Conservation (phyloP, 2,797 vertebrate genomes). For the Dromococcyx pavoninus region DNA sequence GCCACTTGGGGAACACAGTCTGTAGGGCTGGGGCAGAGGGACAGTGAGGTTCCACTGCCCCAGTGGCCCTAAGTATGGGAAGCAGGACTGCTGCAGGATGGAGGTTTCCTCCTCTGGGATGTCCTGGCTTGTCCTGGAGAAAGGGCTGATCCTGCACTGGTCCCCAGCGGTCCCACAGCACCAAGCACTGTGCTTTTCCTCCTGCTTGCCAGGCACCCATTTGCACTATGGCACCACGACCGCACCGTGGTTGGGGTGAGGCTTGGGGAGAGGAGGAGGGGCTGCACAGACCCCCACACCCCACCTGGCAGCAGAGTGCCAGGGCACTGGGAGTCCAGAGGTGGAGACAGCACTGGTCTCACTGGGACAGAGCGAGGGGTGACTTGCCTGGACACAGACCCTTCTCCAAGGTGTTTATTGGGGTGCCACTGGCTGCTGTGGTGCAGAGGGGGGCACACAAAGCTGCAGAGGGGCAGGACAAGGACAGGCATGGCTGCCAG, state of each 20-base stretch:
- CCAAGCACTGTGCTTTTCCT: fast-evolving
- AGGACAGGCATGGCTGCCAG: fast-evolving
- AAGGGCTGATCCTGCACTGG: neutral
- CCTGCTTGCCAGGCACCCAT: neutral
- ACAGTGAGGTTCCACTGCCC: fast-evolving
- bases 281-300: fast-evolving
- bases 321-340: neutral
- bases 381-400: neutral
- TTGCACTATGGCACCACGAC: fast-evolving
- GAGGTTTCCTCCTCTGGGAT: neutral
- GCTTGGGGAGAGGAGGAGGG: no score
- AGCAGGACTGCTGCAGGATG: neutral
- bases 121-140: neutral
- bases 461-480: neutral
- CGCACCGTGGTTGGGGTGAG: neutral
- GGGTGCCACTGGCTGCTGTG: neutral
- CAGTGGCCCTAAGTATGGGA: neutral
- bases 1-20: fast-evolving
- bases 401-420: neutral
- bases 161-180: fast-evolving
- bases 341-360: neutral
- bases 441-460: neutral
- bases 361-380: neutral
- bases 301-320: neutral
- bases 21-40: neutral